phyloP scores from a whole-genome alignment of 2,888 invertebrate genomes.

The Tetranychus truncatus region DNA sequence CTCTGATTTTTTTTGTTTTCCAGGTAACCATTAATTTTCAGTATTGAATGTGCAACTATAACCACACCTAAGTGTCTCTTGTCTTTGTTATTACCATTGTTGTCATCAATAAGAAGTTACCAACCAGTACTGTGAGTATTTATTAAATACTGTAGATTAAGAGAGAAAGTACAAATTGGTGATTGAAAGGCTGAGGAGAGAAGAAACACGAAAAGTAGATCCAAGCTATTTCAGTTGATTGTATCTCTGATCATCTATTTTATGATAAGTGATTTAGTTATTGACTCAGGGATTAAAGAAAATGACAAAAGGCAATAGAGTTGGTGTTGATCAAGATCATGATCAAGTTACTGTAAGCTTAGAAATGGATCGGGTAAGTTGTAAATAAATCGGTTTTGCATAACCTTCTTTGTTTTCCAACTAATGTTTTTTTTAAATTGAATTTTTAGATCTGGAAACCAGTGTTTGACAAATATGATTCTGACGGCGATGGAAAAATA shows the following conservation, averaged over 20 bases:
- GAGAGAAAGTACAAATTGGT: not conserved
- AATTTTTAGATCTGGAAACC: conserved; percentile 24
- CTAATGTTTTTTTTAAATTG: not conserved
- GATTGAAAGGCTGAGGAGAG: not conserved
- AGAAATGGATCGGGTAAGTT: conserved; percentile 12
- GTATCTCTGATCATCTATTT: not conserved
- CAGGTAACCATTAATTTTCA: not conserved
- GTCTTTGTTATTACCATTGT: not conserved
- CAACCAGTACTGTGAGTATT: not conserved
- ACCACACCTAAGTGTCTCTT: not conserved
- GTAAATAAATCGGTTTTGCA: not conserved
- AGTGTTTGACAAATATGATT: conserved; percentile 27
- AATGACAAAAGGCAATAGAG: not conserved
- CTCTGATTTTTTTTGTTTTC: not conserved
- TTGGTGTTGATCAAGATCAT: not conserved
- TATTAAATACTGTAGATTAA: not conserved
- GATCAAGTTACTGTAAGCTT: conserved; percentile 5
- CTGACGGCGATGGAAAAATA: conserved; percentile 26
- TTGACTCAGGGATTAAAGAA: not conserved
- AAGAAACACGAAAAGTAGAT: not conserved
- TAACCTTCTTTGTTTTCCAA: not conserved
- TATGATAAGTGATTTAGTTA: not conserved
- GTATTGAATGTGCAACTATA: not conserved
- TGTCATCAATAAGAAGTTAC: not conserved
- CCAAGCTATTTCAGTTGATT: not conserved